These are phyloP conservation scores for Dendrolimus houi DNA, from an alignment of 2,888 invertebrate genomes.

Conservation along the genomic window DNA sequence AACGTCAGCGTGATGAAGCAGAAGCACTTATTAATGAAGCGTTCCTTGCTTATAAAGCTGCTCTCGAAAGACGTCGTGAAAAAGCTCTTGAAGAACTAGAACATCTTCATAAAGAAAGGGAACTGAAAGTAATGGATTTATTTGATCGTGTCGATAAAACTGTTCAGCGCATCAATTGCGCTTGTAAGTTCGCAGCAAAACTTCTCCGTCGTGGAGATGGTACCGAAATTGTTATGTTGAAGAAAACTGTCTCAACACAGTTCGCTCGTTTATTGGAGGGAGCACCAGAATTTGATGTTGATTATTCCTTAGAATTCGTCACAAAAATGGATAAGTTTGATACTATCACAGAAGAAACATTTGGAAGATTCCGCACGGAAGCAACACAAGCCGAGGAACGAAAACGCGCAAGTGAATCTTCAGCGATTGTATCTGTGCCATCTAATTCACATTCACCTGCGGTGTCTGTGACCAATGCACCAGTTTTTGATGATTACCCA, in stretches of 20 bases:
- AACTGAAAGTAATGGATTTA: conserved; percentile 92
- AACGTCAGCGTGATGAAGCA: conserved; percentile 91
- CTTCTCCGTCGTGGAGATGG: conserved; percentile 90
- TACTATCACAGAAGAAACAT: conserved; percentile 80
- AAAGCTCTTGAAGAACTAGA: conserved; percentile 84
- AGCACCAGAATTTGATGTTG: conserved; percentile 87
- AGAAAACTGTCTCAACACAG: conserved; percentile 86
- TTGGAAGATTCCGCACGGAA: conserved; percentile 85
- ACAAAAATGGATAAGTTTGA: conserved; percentile 89
- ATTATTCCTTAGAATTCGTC: conserved; percentile 87
- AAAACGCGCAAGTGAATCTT: conserved; percentile 64
- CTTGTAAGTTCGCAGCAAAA: conserved; percentile 88
- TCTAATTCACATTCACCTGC: conserved; percentile 65
- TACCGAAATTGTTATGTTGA: conserved; percentile 88
- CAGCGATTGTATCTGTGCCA: conserved; percentile 54
- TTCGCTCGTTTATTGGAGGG: conserved; percentile 86
- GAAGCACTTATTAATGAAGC: conserved; percentile 88
- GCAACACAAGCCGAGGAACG: conserved; percentile 74
- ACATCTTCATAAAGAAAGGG: conserved; percentile 87
- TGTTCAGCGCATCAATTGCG: conserved; percentile 89
- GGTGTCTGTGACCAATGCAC: conserved; percentile 78
- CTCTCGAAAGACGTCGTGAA: conserved; percentile 88
- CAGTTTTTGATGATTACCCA: conserved; percentile 85
- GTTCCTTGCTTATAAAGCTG: conserved; percentile 86
- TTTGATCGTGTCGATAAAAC: conserved; percentile 89